These are phyloP conservation scores for Pachypeltis micranthus DNA, from an alignment of 1,140 invertebrate species.

Conservation along the genomic window DNA sequence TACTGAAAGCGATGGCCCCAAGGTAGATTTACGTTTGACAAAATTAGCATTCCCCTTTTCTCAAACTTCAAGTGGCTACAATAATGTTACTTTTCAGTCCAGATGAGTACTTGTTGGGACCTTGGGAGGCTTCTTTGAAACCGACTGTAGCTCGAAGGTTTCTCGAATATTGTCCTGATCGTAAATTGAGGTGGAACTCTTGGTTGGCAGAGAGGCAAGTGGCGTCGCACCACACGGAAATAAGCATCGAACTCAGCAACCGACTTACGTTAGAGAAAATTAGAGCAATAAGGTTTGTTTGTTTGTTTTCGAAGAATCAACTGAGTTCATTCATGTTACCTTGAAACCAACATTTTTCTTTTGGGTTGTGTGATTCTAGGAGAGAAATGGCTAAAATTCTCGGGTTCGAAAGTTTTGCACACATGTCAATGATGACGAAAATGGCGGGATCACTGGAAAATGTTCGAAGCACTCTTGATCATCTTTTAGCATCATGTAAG, in stretches of 20 bases:
- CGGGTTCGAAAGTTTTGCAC: conserved; percentile 64
- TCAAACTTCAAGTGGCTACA: neutral
- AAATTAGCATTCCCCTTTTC: conserved; percentile 30
- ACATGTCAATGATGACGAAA: conserved; percentile 89
- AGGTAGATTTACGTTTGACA: conserved; percentile 39
- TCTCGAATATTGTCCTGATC: conserved; percentile 70
- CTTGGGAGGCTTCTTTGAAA: conserved; percentile 66
- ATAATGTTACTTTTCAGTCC: conserved; percentile 25
- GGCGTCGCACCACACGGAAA: conserved; percentile 47
- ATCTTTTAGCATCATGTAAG: conserved; percentile 47
- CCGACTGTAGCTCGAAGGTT: conserved; percentile 57
- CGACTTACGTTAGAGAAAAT: conserved; percentile 67
- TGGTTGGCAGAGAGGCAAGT: conserved; percentile 64
- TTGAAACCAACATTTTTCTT: neutral
- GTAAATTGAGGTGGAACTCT: conserved; percentile 61
- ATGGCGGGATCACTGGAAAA: conserved; percentile 78
- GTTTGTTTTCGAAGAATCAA: neutral
- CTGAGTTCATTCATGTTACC: no score
- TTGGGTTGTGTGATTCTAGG: conserved; percentile 34
- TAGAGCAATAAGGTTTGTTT: conserved; percentile 40
- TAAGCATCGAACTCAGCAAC: conserved; percentile 50
- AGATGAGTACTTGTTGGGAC: conserved; percentile 49
- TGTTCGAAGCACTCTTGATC: conserved; percentile 59
- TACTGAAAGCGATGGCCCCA: conserved; percentile 52
- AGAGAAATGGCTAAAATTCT: conserved; percentile 58